Conservation (phyloP, 2,888 invertebrate species). For the Trisateles emortualis region DNA sequence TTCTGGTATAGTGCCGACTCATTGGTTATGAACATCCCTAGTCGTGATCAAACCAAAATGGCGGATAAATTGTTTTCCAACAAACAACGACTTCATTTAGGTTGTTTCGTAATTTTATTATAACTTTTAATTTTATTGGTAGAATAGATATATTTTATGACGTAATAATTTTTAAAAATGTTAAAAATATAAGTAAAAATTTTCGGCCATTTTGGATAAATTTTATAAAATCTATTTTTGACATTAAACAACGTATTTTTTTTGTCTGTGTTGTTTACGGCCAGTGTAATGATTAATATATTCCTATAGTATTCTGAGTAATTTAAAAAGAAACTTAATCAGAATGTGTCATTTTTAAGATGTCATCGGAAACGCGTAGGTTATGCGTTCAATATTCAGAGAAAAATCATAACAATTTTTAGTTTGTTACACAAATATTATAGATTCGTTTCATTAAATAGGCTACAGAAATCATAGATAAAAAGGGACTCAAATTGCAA, state of each 20-base stretch:
- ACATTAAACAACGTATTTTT: slow-evolving; percentile 15
- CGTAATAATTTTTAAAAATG: not conserved
- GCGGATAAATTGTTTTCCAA: slow-evolving; percentile 5
- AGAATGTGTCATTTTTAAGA: slow-evolving; percentile 28
- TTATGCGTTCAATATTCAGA: slow-evolving; percentile 17
- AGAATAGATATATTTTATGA: not conserved
- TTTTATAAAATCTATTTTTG: slow-evolving; percentile 15
- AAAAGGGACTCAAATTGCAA: too few species aligned
- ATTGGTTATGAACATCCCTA: slow-evolving; percentile 47
- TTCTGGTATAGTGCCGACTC: slow-evolving; percentile 41
- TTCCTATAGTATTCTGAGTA: too few species aligned
- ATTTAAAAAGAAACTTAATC: slow-evolving; percentile 19
- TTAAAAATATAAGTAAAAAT: slow-evolving; percentile 19
- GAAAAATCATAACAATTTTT: slow-evolving; percentile 16
- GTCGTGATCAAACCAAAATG: slow-evolving; percentile 15
- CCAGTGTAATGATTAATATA: slow-evolving; percentile 23
- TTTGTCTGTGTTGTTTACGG: slow-evolving; percentile 13
- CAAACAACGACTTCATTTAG: slow-evolving; percentile 3
- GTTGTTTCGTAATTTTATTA: not conserved
- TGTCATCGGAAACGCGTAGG: slow-evolving; percentile 19
- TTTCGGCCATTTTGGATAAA: slow-evolving; percentile 33
- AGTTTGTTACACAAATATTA: too few species aligned
- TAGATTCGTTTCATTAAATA: too few species aligned
- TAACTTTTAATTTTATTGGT: not conserved
- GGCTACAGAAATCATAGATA: too few species aligned